Evolutionary conservation across 2,888 invertebrate genomes (phyloP).

Genomic region (Fragum fragum): DNA sequence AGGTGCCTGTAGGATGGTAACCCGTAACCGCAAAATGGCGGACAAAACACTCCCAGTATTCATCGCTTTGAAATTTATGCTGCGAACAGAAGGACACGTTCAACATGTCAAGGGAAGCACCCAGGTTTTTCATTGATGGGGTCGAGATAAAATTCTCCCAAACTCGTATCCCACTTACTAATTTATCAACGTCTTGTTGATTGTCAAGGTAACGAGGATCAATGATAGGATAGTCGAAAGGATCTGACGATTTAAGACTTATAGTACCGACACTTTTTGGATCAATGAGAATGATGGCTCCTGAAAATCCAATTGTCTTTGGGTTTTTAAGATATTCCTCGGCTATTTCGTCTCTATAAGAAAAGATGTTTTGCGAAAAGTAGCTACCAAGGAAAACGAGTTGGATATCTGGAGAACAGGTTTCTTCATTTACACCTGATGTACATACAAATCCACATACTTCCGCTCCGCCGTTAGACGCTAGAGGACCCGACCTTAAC

Average conservation of each 20-base stretch:
- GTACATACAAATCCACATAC: conserved; percentile 40
- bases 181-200: conserved; percentile 88
- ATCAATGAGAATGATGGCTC: conserved; percentile 45
- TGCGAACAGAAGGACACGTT: conserved; percentile 52
- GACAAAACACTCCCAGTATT: conserved; percentile 65
- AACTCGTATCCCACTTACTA: conserved; percentile 47
- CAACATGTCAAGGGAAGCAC: conserved; percentile 40
- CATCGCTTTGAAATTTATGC: conserved; percentile 53
- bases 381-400: conserved; percentile 41
- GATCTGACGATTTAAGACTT: conserved; percentile 92
- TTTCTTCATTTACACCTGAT: conserved; percentile 9
- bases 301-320: conserved; percentile 79
- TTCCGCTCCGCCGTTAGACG: conserved; percentile 39
- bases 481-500: conserved; percentile 45
- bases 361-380: conserved; percentile 22
- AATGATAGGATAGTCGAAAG: conserved; percentile 93
- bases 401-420: conserved; percentile 51
- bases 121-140: conserved; percentile 54
- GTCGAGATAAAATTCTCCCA: conserved; percentile 53
- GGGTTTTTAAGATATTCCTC: conserved; percentile 30
- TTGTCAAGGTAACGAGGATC: conserved; percentile 95
- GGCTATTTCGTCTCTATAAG: conserved; percentile 44
- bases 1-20: conserved; percentile 92
- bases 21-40: conserved; percentile 43
- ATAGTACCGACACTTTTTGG: conserved; percentile 93